These are phyloP conservation scores for Metacarcinus magister DNA, from an alignment of 2,888 invertebrate genomes.

Conservation along the genomic window DNA sequence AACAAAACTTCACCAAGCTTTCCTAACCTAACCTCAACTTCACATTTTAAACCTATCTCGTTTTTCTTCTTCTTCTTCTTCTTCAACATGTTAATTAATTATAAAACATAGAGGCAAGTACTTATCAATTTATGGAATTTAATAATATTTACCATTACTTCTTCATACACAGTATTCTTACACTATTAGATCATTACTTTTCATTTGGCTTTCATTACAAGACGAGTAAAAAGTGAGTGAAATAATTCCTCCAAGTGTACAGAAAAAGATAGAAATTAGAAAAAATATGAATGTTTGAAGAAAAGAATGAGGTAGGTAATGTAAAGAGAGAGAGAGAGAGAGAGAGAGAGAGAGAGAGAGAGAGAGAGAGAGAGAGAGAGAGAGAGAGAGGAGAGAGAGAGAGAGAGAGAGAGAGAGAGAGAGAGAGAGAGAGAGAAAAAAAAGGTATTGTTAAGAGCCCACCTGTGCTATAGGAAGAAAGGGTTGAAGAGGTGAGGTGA, in stretches of 20 bases:
- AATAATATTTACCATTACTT: neutral
- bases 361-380: no score
- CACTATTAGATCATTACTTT: neutral
- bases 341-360: no score
- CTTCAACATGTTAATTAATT: neutral
- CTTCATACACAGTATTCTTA: neutral
- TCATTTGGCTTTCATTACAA: neutral
- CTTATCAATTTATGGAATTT: constrained; percentile 9
- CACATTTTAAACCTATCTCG: neutral
- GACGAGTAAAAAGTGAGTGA: neutral
- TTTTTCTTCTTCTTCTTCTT: neutral
- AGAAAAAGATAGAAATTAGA: neutral
- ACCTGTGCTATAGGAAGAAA: neutral
- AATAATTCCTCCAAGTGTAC: neutral
- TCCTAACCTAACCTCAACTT: neutral
- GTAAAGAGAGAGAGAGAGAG: neutral
- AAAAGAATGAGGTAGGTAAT: neutral
- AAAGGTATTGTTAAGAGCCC: neutral
- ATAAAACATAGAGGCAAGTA: neutral
- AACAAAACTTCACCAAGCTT: neutral
- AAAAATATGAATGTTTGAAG: neutral
- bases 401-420: neutral
- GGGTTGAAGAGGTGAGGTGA: neutral
- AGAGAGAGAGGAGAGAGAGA: no score
- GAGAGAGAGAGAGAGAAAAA: neutral